A percentile compares a stretch with the other conserved stretches of the same genome.
Conservation (phyloP, 2,888 invertebrate species). For the Glaucopsyche alexis region DNA sequence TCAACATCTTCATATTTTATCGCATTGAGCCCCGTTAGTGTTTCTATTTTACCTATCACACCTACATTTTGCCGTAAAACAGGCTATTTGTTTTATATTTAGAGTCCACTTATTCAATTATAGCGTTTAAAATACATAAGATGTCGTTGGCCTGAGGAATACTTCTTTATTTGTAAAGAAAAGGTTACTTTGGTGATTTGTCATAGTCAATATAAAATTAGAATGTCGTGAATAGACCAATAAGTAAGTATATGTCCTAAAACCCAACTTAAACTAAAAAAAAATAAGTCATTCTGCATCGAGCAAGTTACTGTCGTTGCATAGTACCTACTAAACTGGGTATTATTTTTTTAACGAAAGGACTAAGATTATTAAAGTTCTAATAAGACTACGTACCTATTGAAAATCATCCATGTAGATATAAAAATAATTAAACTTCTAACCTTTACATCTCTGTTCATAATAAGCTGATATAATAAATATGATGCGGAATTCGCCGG, state of each 20-base stretch:
- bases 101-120: conserved; percentile 37
- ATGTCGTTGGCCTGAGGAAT: conserved; percentile 34
- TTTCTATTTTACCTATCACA: conserved; percentile 28
- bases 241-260: not conserved
- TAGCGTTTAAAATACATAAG: conserved; percentile 30
- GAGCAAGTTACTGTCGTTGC: too few species aligned
- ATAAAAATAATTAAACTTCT: too few species aligned
- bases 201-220: not conserved
- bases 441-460: too few species aligned
- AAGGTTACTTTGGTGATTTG: not conserved
- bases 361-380: too few species aligned
- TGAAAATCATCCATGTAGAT: too few species aligned
- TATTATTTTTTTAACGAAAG: too few species aligned
- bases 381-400: too few species aligned
- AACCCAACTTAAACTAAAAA: not conserved
- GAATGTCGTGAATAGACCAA: not conserved
- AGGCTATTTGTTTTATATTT: conserved; percentile 30
- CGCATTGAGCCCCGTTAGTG: not conserved
- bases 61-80: conserved; percentile 34
- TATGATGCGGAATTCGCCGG: too few species aligned
- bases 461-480: too few species aligned
- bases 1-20: not conserved
- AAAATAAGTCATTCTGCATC: too few species aligned
- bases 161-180: not conserved
- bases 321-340: too few species aligned